Evolutionary conservation across 2,888 invertebrate genomes (phyloP).

Genomic region (Torymus aiolomorphi): DNA sequence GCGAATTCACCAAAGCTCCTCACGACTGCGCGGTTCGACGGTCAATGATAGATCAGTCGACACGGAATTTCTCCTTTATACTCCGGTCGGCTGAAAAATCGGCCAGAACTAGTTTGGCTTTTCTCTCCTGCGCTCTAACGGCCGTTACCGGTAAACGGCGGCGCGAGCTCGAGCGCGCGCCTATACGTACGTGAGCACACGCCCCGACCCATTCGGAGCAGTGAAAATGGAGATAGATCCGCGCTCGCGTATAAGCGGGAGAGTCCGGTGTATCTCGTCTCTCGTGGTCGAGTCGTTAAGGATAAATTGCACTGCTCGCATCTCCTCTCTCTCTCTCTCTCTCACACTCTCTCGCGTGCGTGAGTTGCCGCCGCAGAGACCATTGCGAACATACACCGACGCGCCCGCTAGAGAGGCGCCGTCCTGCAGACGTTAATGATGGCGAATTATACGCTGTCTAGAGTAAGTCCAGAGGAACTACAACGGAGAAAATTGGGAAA

Average conservation of each 20-base stretch:
- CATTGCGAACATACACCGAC: not conserved
- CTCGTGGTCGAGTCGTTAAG: constrained; percentile 53
- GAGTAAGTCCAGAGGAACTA: not conserved
- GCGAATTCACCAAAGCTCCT: constrained; percentile 57
- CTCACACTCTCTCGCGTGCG: too few species aligned
- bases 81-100: constrained; percentile 69
- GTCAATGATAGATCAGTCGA: constrained; percentile 70
- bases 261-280: constrained; percentile 59
- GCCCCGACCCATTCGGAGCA: constrained; percentile 38
- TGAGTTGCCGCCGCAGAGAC: too few species aligned
- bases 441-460: constrained; percentile 25
- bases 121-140: constrained; percentile 63
- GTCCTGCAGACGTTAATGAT: constrained; percentile 27
- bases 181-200: constrained; percentile 31
- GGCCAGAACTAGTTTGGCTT: constrained; percentile 73
- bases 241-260: not conserved
- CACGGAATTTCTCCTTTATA: constrained; percentile 75
- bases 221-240: constrained; percentile 61
- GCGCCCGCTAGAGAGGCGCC: not conserved
- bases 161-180: constrained; percentile 5
- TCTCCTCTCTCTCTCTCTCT: too few species aligned
- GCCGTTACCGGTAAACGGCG: not conserved
- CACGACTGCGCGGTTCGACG: constrained; percentile 62
- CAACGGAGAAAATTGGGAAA: constrained; percentile 25
- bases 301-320: constrained; percentile 50